A percentile compares a stretch with the other conserved stretches of the same genome.
These are phyloP conservation scores for Arctopsyche grandis DNA, from an alignment of 1,140 invertebrate genomes.

Conservation along the genomic window DNA sequence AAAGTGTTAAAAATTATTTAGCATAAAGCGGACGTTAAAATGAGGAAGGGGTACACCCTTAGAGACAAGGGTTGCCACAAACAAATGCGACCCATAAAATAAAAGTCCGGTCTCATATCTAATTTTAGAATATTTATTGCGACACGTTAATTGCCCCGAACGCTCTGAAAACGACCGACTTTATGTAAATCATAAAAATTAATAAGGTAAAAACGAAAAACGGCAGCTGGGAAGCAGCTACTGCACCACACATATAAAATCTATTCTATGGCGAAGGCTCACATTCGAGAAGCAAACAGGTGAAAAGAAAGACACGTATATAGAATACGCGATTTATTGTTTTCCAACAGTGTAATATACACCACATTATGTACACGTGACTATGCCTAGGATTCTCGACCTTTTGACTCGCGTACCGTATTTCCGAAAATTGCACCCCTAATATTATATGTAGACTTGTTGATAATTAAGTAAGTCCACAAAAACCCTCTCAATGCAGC, in stretches of 20 bases:
- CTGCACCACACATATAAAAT: too few species aligned
- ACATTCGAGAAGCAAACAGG: too few species aligned
- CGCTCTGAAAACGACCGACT: not conserved
- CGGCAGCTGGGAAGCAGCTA: not conserved
- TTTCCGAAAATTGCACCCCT: too few species aligned
- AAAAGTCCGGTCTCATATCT: constrained; percentile 35
- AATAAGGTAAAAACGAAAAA: constrained; percentile 20
- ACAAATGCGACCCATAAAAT: constrained; percentile 30
- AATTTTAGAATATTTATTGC: constrained; percentile 44
- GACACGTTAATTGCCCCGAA: not conserved
- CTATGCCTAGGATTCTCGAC: too few species aligned
- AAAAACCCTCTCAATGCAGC: too few species aligned
- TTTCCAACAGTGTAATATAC: too few species aligned
- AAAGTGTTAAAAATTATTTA: constrained; percentile 28
- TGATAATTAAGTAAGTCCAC: too few species aligned
- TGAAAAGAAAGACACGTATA: too few species aligned
- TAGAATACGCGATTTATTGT: too few species aligned
- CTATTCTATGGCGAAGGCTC: constrained; percentile 8
- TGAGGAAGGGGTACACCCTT: not conserved
- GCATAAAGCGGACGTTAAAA: not conserved
- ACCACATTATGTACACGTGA: too few species aligned
- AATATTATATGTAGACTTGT: too few species aligned
- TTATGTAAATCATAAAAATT: constrained; percentile 45
- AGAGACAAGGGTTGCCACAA: constrained; percentile 16
- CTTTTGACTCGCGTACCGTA: too few species aligned